Percentiles rank a stretch among this genome's conserved stretches.
phyloP scores from a whole-genome alignment of 2,797 vertebrate species.

The Adrianichthys oophorus region DNA sequence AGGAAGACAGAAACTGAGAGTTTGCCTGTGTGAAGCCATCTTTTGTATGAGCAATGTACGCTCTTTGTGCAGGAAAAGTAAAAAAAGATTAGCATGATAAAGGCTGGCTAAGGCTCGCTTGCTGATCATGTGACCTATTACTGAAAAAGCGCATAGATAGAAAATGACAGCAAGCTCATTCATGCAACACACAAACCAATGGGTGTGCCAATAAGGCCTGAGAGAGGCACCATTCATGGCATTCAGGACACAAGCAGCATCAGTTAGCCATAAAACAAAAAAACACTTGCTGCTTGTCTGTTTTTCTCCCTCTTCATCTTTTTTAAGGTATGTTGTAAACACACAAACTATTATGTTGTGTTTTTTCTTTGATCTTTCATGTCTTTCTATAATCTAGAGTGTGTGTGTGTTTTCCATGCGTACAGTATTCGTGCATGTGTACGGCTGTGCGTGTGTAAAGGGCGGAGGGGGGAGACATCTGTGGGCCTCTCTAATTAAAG shows the following conservation, averaged over 20 bases:
- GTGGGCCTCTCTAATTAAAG: constrained; percentile 77
- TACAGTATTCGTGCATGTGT: constrained; percentile 12
- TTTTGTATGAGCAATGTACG: constrained; percentile 84
- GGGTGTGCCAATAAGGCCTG: constrained; percentile 63
- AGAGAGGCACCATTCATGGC: constrained; percentile 47
- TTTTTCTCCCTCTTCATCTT: constrained; percentile 1
- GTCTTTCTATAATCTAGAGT: constrained; percentile 46
- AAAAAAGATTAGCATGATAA: constrained; percentile 91
- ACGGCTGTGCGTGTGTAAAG: constrained; percentile 17
- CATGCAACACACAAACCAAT: constrained; percentile 58
- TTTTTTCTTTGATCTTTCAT: constrained; percentile 61
- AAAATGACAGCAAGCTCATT: constrained; percentile 76
- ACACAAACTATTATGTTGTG: constrained; percentile 53
- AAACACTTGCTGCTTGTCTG: constrained; percentile 44
- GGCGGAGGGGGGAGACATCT: constrained; percentile 51
- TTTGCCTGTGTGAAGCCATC: constrained; percentile 74
- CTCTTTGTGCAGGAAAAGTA: constrained; percentile 80
- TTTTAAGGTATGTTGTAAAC: constrained; percentile 45
- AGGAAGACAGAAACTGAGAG: constrained; percentile 54
- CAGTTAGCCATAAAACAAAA: constrained; percentile 29
- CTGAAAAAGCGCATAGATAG: constrained; percentile 76
- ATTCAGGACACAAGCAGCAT: constrained; percentile 46
- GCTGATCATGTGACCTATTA: constrained; percentile 78
- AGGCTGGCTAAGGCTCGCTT: constrained; percentile 79
- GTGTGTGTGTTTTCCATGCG: constrained; percentile 3